Evolutionary conservation across 2,113 vertebrate species (phyloP).

Genomic region (Dendropsophus ebraccatus): DNA sequence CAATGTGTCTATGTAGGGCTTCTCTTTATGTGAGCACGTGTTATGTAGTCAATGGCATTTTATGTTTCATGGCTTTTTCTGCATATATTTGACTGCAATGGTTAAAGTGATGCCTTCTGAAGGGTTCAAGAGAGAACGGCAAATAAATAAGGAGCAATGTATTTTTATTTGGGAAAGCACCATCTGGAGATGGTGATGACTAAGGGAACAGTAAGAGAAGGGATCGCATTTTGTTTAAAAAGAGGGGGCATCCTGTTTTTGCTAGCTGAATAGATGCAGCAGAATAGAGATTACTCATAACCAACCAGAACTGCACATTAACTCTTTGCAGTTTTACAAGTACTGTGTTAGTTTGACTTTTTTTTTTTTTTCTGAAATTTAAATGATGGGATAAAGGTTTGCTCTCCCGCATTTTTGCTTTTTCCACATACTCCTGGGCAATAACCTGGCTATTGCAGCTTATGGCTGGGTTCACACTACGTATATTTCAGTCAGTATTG

Average conservation of each 20-base stretch:
- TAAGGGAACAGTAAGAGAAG: constrained; percentile 28
- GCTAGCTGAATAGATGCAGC: constrained; percentile 1
- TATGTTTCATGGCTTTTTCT: too few species aligned
- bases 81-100: not conserved
- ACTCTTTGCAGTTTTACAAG: not conserved
- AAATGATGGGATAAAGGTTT: not conserved
- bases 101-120: not conserved
- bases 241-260: constrained; percentile 41
- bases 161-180: constrained; percentile 30
- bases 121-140: not conserved
- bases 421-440: too few species aligned
- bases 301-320: not conserved
- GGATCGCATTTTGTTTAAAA: not conserved
- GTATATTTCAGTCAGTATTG: too few species aligned
- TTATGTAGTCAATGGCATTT: not conserved
- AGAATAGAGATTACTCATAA: not conserved
- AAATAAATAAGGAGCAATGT: constrained; percentile 10
- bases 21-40: not conserved
- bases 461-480: too few species aligned
- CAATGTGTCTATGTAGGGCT: not conserved
- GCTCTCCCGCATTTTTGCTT: not conserved
- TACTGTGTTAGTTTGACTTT: not conserved
- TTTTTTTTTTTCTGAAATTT: not conserved
- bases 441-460: too few species aligned
- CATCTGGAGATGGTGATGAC: constrained; percentile 36